Evolutionary conservation across 2,797 vertebrate genomes (phyloP).

Genomic region (Lithobates sylvaticus): DNA sequence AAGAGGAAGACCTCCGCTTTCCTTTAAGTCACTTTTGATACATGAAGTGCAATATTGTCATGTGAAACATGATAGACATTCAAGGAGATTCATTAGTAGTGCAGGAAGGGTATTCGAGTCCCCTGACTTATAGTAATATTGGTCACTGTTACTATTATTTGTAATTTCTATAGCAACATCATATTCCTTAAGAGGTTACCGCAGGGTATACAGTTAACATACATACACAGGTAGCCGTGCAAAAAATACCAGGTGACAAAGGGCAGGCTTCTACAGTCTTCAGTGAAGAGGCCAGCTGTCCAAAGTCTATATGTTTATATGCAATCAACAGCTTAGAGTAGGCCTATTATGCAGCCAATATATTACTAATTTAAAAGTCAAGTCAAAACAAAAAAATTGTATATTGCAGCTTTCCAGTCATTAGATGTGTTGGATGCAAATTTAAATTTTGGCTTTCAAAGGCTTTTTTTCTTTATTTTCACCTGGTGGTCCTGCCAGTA

Average conservation of each 20-base stretch:
- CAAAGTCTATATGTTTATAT: not conserved
- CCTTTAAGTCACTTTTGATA: not conserved
- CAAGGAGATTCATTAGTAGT: slow-evolving; percentile 34
- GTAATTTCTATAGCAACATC: not conserved
- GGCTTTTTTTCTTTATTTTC: no score
- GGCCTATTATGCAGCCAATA: not conserved
- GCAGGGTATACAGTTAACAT: no score
- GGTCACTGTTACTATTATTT: not conserved
- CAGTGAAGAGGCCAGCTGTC: not conserved
- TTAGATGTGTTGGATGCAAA: no score
- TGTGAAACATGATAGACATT: slow-evolving; percentile 32
- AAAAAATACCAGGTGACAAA: not conserved
- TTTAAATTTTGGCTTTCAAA: no score
- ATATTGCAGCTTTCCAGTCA: no score
- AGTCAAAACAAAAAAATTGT: not conserved
- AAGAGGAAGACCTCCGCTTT: not conserved
- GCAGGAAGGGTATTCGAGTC: not conserved
- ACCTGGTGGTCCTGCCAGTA: not conserved
- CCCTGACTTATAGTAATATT: not conserved
- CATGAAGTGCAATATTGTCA: not conserved
- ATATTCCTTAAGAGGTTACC: not conserved
- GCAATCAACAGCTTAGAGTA: not conserved
- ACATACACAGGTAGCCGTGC: no score
- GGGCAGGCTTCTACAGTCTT: not conserved
- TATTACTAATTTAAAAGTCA: not conserved